Evolutionary conservation across 2,113 vertebrate genomes (phyloP).

Genomic region (Ammodytes dubius): DNA sequence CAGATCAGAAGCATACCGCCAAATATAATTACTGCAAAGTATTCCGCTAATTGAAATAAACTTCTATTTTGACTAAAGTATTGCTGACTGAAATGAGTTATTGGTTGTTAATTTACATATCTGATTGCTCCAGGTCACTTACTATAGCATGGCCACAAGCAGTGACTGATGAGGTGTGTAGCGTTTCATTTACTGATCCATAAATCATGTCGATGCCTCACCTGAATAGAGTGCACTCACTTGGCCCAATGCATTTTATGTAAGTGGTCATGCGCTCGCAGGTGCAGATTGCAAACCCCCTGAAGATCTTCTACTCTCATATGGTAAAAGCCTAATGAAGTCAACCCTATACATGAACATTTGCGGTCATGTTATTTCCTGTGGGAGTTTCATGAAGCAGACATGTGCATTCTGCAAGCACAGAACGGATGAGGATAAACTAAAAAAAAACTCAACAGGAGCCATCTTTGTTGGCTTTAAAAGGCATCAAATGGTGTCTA

Average conservation of each 20-base stretch:
- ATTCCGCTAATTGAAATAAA: no score
- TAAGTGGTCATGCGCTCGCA: background rate
- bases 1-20: no score
- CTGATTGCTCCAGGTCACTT: background rate
- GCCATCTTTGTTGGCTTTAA: background rate
- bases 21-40: no score
- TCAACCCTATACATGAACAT: background rate
- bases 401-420: background rate
- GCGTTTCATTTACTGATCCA: constrained; percentile 20
- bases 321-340: constrained; percentile 3
- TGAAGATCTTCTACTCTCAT: background rate
- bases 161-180: constrained; percentile 38
- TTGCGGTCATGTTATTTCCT: background rate
- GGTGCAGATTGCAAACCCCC: background rate
- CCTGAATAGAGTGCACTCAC: background rate
- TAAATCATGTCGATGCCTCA: constrained; percentile 36
- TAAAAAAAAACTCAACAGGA: constrained; percentile 35
- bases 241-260: background rate
- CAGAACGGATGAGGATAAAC: constrained; percentile 15
- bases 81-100: no score
- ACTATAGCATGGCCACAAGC: background rate
- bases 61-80: no score
- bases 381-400: constrained; percentile 3
- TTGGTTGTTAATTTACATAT: background rate
- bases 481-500: background rate